Conservation (phyloP, 2,797 vertebrate genomes). For the Parotocinclus haroldoi region DNA sequence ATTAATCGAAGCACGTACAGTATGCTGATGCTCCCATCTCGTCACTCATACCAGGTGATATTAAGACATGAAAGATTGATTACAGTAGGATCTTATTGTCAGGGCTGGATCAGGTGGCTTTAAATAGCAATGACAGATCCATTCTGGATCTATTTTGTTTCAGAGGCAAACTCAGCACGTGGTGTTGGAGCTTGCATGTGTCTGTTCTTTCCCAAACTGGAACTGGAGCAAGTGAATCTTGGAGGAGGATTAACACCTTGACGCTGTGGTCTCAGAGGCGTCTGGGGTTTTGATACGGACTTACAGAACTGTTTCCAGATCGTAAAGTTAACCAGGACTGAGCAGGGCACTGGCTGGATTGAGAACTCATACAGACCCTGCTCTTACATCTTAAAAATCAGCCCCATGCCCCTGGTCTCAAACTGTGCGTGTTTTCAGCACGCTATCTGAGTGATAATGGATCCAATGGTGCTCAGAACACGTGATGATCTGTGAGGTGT, state of each 20-base stretch:
- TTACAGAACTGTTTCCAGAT: slow-evolving; percentile 56
- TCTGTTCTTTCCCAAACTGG: slow-evolving; percentile 31
- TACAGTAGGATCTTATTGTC: too few relatives aligned
- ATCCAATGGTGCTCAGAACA: slow-evolving; percentile 4
- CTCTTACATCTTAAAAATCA: background rate
- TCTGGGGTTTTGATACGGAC: slow-evolving; percentile 49
- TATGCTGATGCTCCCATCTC: slow-evolving; percentile 46
- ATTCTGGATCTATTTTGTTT: too few relatives aligned
- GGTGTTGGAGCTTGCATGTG: background rate
- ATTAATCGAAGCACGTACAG: slow-evolving; percentile 61
- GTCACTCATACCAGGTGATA: slow-evolving; percentile 19
- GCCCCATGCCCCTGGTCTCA: background rate
- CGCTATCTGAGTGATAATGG: background rate
- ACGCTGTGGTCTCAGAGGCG: slow-evolving; percentile 35
- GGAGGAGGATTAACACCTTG: slow-evolving; percentile 58
- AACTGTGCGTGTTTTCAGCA: background rate
- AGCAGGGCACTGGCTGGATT: slow-evolving; percentile 5
- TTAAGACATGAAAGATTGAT: slow-evolving; percentile 17
- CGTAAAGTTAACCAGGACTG: slow-evolving; percentile 56
- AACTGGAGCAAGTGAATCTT: slow-evolving; percentile 58
- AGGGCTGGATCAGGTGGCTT: too few relatives aligned
- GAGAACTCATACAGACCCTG: background rate
- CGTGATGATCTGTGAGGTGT: background rate
- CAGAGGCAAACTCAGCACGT: too few relatives aligned
- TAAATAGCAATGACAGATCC: too few relatives aligned